Conservation (phyloP, 2,113 vertebrate species). For the Dryoscopus gambensis region DNA sequence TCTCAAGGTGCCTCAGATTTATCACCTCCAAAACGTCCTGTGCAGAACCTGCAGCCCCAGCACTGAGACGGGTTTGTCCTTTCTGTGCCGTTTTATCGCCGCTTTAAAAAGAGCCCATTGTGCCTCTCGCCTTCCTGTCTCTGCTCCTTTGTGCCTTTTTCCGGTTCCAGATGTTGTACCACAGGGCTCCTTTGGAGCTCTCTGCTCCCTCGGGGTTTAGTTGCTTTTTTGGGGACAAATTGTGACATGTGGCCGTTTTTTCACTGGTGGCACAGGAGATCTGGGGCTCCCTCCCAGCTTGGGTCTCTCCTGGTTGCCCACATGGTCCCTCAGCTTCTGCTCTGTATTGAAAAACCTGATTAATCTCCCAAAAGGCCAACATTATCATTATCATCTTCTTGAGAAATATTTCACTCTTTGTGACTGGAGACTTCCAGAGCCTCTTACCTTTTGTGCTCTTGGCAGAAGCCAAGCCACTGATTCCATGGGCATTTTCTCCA, state of each 20-base stretch:
- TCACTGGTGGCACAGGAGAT: not conserved
- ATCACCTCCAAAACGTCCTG: not conserved
- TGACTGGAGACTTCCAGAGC: not conserved
- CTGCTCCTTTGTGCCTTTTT: constrained; percentile 17
- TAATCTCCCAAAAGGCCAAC: not conserved
- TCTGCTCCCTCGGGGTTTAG: not conserved
- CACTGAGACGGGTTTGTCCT: not conserved
- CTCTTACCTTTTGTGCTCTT: not conserved
- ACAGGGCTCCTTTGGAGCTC: not conserved
- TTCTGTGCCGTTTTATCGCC: rapidly evolving
- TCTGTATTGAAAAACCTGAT: not conserved
- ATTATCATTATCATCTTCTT: not conserved
- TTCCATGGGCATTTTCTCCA: not conserved
- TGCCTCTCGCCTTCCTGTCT: not conserved
- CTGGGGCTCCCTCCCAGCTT: not conserved
- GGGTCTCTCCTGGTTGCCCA: not conserved
- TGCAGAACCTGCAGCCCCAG: not conserved
- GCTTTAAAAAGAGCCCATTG: not conserved
- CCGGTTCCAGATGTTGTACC: not conserved
- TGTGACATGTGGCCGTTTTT: not conserved
- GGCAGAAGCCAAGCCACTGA: not conserved
- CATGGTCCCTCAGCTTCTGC: rapidly evolving
- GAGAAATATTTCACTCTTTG: not conserved
- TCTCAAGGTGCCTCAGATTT: not conserved
- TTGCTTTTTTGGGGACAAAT: not conserved